These are phyloP conservation scores for Philotrypesis tridentata DNA, from an alignment of 1,140 invertebrate species.

Conservation along the genomic window DNA sequence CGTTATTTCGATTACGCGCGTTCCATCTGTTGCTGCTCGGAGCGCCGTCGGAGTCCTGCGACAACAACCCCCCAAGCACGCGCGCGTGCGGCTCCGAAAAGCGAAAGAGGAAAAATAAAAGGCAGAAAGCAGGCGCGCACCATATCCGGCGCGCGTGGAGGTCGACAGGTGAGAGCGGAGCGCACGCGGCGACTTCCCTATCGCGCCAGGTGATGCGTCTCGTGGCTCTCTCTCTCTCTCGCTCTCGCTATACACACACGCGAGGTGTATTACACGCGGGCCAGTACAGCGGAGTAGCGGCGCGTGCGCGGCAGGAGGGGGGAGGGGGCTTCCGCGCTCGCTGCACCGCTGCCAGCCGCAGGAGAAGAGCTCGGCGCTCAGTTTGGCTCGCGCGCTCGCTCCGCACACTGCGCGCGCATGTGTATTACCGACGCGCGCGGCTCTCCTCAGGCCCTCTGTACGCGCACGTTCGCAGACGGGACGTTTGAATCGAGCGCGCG, in stretches of 20 bases:
- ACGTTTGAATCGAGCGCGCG: neutral
- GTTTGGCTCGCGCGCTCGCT: slow-evolving; percentile 53
- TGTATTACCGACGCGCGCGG: slow-evolving; percentile 5
- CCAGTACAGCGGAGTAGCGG: too few species aligned
- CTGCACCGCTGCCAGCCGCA: neutral
- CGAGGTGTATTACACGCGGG: neutral
- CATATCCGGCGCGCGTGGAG: neutral
- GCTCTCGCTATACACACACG: too few species aligned
- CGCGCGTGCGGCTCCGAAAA: neutral
- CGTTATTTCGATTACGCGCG: too few species aligned
- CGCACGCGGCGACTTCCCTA: neutral
- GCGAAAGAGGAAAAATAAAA: neutral
- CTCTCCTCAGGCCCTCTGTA: neutral
- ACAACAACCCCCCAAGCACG: neutral
- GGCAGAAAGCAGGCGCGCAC: too few species aligned
- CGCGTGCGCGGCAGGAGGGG: neutral
- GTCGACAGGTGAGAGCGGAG: neutral
- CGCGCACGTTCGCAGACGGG: neutral
- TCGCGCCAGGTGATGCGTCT: neutral
- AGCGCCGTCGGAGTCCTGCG: too few species aligned
- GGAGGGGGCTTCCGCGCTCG: neutral
- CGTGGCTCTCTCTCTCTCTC: too few species aligned
- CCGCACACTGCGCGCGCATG: slow-evolving; percentile 54
- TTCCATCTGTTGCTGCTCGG: neutral
- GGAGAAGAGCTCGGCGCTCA: slow-evolving; percentile 46